Evolutionary conservation across 1,140 invertebrate species (phyloP), one percentile per base, ranked within the genome.

Genomic region (Drosophila willistoni): DNA sequence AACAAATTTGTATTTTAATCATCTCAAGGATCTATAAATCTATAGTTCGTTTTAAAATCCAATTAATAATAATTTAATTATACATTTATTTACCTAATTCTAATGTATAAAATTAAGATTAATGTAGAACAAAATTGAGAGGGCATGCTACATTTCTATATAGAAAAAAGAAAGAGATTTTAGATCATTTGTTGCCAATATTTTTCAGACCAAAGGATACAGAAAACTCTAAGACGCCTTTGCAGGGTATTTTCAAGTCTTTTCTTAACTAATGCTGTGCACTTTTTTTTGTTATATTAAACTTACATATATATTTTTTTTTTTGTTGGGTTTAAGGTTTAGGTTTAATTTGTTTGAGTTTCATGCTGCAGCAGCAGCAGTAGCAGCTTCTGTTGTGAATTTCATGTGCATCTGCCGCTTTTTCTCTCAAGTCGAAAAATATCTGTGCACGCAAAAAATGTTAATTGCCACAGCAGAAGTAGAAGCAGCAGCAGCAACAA

Each of bases 361-460:
- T 72, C 81, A 83, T 83, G 81, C 64, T 61, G 68, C 67, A 13
- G 56, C 70, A 67, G 68, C 72, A 13, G 56, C 62, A 69, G 66
- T 29, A 71, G 66, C 71, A 65, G 82, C 79, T 81, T 75, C 79
- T 77, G 83, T 73, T 82, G 79, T 79, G 76, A 81, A 82, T 86
- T 86, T 86, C 75, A 82, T 73, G 77, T 74, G 67, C 81, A 84
- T 77, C 81, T 84, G 81, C 74, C 61, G 73, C 73, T 39, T 33
- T 87, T 70, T 79, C 71, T 71, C 71, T 73, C 71, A 67, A 82
- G 71, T 81, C 84, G 85, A 89, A 89, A 89, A 90, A 90, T 89
- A 89, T 89, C 89, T 89, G 83, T 89, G 85, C 84, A 89, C 84
- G 84, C 84, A 89, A 89, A 89, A 89, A 89, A 89, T 89, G 84